phyloP scores from a whole-genome alignment of 2,113 vertebrate genomes.

The Halcyon senegalensis region DNA sequence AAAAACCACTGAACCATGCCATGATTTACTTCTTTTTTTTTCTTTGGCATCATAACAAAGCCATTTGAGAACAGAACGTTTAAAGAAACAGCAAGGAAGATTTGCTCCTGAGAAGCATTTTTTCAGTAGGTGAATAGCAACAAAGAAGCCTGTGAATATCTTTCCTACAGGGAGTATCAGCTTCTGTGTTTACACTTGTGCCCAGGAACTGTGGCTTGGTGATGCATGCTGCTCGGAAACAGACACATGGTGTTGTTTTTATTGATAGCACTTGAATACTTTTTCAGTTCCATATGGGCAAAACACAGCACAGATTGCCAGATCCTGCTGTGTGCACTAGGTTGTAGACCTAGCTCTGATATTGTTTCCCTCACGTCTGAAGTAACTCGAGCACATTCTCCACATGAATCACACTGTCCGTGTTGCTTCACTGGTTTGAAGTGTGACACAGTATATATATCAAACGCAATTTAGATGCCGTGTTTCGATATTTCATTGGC shows the following conservation, averaged over 20 bases:
- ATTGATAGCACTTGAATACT: slow-evolving; percentile 17
- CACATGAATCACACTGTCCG: slow-evolving; percentile 58
- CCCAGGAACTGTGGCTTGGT: not conserved
- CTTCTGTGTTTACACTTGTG: slow-evolving; percentile 3
- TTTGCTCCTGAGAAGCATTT: not conserved
- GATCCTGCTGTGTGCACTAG: slow-evolving; percentile 39
- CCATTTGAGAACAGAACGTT: not conserved
- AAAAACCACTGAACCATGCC: no score
- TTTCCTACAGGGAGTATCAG: not conserved
- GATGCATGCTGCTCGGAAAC: not conserved
- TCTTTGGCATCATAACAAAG: not conserved
- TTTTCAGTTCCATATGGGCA: slow-evolving; percentile 47
- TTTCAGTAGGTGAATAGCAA: not conserved
- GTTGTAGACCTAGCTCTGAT: slow-evolving; percentile 8
- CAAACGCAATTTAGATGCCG: slow-evolving; percentile 55
- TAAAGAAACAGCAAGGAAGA: not conserved
- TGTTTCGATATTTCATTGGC: slow-evolving; percentile 14
- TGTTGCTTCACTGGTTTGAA: slow-evolving; percentile 41
- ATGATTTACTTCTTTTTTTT: not conserved
- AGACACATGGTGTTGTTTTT: slow-evolving; percentile 24
- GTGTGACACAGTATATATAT: slow-evolving; percentile 58
- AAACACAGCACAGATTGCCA: slow-evolving; percentile 27
- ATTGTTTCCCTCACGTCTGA: slow-evolving; percentile 18
- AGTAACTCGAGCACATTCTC: slow-evolving; percentile 47
- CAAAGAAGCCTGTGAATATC: not conserved